phyloP scores from a whole-genome alignment of 2,797 vertebrate genomes.

The Antennarius maculatus region DNA sequence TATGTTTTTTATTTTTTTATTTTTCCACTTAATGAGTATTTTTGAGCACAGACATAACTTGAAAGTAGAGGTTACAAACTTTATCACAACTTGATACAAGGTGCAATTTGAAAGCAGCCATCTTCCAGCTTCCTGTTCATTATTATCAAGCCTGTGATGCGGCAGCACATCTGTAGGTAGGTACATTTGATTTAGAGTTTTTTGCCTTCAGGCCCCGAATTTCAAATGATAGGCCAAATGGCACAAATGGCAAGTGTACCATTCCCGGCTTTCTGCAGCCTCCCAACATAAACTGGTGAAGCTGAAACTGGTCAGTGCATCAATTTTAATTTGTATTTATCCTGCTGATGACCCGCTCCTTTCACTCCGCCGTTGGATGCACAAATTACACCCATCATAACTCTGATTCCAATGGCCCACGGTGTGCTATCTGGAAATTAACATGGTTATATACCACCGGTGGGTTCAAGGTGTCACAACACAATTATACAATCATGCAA shows the following conservation, averaged over 20 bases:
- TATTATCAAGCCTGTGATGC: conserved; percentile 52
- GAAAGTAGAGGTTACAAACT: conserved; percentile 37
- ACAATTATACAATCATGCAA: conserved; percentile 85
- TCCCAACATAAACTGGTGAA: conserved; percentile 68
- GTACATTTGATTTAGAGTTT: conserved; percentile 54
- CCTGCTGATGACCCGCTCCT: conserved; percentile 82
- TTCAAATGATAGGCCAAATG: conserved; percentile 68
- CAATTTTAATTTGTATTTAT: conserved; percentile 90
- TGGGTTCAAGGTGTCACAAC: conserved; percentile 84
- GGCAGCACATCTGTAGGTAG: conserved; percentile 50
- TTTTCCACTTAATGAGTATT: conserved; percentile 19
- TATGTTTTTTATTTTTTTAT: conserved; percentile 1
- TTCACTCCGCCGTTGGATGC: conserved; percentile 78
- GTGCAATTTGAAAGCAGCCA: conserved; percentile 25
- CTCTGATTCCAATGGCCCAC: conserved; percentile 78
- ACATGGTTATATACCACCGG: conserved; percentile 81
- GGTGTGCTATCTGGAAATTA: conserved; percentile 86
- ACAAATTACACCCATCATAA: conserved; percentile 87
- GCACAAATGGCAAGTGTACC: conserved; percentile 66
- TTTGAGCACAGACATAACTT: conserved; percentile 9
- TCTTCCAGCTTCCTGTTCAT: conserved; percentile 27
- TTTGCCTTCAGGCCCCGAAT: conserved; percentile 66
- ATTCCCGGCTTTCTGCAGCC: conserved; percentile 61
- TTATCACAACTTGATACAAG: conserved; percentile 13
- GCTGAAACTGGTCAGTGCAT: conserved; percentile 79